Conservation (phyloP, 2,888 invertebrate species). For the Noctua janthina region DNA sequence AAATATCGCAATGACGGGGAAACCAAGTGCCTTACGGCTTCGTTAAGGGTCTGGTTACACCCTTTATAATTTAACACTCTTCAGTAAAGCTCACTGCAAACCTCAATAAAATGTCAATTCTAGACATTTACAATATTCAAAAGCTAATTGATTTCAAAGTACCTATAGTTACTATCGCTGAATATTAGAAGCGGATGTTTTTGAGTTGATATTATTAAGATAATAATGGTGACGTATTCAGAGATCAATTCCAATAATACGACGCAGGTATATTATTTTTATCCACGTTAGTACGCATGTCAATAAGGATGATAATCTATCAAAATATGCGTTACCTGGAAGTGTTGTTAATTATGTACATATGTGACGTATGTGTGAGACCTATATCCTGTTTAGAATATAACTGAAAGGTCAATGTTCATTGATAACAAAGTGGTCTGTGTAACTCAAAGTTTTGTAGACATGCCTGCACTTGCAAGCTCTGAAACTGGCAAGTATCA, state of each 20-base stretch:
- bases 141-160: too few relatives aligned
- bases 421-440: constrained; percentile 4
- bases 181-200: neutral
- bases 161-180: neutral
- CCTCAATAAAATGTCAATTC: too few relatives aligned
- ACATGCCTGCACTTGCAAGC: too few relatives aligned
- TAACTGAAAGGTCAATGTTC: constrained; percentile 5
- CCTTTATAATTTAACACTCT: too few relatives aligned
- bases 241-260: neutral
- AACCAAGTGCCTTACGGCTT: too few relatives aligned
- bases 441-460: neutral
- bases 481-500: too few relatives aligned
- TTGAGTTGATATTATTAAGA: neutral
- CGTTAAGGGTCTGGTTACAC: too few relatives aligned
- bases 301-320: constrained; percentile 17
- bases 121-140: too few relatives aligned
- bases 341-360: neutral
- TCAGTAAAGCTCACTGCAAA: too few relatives aligned
- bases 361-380: neutral
- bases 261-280: neutral
- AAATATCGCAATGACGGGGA: too few relatives aligned
- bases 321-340: constrained; percentile 16
- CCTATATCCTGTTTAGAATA: constrained; percentile 28
- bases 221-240: neutral
- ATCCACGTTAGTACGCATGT: neutral